Evolutionary conservation across 2,113 vertebrate genomes (phyloP).

Genomic region (Cairina moschata): DNA sequence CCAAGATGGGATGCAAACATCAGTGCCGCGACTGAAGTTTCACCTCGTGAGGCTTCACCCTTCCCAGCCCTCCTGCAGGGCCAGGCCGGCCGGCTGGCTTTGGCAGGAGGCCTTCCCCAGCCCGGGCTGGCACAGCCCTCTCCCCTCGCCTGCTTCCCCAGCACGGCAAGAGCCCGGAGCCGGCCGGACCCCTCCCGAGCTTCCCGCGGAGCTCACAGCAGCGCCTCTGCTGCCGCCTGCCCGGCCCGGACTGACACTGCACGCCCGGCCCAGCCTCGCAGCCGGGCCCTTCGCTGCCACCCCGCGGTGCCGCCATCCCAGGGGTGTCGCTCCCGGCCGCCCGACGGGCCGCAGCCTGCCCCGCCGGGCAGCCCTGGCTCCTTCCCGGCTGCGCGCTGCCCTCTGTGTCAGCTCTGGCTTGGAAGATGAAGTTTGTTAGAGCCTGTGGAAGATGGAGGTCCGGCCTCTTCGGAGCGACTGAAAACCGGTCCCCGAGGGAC

Average conservation of each 20-base stretch:
- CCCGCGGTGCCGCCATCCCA: too few relatives aligned
- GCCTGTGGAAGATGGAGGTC: background rate
- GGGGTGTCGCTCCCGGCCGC: too few relatives aligned
- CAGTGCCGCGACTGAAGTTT: background rate
- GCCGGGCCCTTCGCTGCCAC: accelerated
- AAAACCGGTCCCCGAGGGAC: background rate
- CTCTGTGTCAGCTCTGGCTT: too few relatives aligned
- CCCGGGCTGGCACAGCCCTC: background rate
- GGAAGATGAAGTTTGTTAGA: background rate
- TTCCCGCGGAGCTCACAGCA: too few relatives aligned
- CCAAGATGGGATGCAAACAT: background rate
- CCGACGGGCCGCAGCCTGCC: background rate
- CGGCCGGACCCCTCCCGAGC: background rate
- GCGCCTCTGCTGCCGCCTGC: background rate
- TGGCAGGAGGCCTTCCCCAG: background rate
- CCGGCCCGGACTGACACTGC: accelerated
- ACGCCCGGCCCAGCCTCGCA: background rate
- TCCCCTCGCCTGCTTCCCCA: background rate
- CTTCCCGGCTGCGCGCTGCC: background rate
- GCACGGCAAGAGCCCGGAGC: background rate
- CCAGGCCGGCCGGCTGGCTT: too few relatives aligned
- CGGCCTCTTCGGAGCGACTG: background rate
- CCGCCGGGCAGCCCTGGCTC: accelerated
- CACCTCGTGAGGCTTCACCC: background rate
- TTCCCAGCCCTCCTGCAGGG: background rate